phyloP scores from a whole-genome alignment of 2,113 vertebrate genomes.

The Triplophysa tibetana region DNA sequence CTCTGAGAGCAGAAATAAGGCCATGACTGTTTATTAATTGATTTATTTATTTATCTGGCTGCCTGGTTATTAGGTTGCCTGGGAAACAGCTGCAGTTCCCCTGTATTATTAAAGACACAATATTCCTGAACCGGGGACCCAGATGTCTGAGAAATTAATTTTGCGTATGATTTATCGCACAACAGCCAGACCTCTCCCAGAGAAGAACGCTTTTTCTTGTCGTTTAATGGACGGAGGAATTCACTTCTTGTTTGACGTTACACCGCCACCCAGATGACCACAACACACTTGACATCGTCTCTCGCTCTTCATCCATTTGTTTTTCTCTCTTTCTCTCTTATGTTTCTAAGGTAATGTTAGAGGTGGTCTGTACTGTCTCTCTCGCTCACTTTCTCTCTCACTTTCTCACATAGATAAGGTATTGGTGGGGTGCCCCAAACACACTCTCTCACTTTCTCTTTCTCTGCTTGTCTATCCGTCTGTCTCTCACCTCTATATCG shows the following conservation, averaged over 20 bases:
- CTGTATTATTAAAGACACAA: conserved; percentile 80
- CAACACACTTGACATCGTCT: not conserved
- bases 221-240: conserved; percentile 74
- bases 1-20: conserved; percentile 62
- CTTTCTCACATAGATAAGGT: no score
- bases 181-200: conserved; percentile 65
- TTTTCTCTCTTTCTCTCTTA: not conserved
- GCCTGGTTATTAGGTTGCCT: conserved; percentile 82
- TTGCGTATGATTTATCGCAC: conserved; percentile 75
- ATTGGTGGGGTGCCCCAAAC: no score
- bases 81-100: conserved; percentile 76
- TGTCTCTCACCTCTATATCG: no score
- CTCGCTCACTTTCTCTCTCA: no score
- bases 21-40: conserved; percentile 80
- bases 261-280: not conserved
- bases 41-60: conserved; percentile 82
- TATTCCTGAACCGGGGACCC: conserved; percentile 78
- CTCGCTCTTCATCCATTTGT: not conserved
- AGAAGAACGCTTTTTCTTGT: conserved; percentile 70
- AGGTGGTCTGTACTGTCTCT: no score
- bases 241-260: conserved; percentile 54
- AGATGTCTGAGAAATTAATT: conserved; percentile 83
- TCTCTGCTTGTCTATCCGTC: no score
- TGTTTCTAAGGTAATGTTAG: no score
- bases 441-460: no score